Conservation (phyloP, 2,888 invertebrate genomes). For the Philereme transversata region DNA sequence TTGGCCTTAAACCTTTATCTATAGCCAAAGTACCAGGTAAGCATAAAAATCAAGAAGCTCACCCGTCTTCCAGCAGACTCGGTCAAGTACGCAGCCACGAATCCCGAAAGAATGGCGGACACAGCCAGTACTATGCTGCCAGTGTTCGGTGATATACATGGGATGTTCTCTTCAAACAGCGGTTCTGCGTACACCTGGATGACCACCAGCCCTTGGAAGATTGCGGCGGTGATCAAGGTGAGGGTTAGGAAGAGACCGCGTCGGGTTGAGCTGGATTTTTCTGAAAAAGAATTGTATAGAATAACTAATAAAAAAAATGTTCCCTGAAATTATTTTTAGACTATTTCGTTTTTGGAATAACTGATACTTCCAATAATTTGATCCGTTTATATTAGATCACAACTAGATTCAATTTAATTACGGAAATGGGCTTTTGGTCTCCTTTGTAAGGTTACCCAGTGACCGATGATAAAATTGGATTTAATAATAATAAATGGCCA, state of each 20-base stretch:
- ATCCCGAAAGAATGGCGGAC: conserved; percentile 47
- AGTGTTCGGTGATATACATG: conserved; percentile 56
- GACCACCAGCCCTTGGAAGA: conserved; percentile 67
- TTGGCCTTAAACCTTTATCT: too few relatives aligned
- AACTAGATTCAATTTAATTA: too few relatives aligned
- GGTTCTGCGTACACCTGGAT: conserved; percentile 69
- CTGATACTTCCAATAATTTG: too few relatives aligned
- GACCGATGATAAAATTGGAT: too few relatives aligned
- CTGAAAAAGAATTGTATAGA: conserved; percentile 42
- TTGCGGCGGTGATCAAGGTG: conserved; percentile 49
- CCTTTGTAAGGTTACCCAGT: too few relatives aligned
- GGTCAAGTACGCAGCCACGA: conserved; percentile 59
- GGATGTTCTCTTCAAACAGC: conserved; percentile 59
- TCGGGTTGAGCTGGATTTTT: conserved; percentile 58
- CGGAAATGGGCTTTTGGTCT: too few relatives aligned
- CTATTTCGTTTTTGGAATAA: too few relatives aligned
- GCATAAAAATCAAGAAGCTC: conserved; percentile 23
- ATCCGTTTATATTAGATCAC: too few relatives aligned
- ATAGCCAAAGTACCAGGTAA: too few relatives aligned
- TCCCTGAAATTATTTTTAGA: too few relatives aligned
- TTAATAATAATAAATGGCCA: too few relatives aligned
- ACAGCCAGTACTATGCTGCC: conserved; percentile 58
- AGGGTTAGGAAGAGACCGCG: conserved; percentile 51
- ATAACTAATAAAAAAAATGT: too few relatives aligned
- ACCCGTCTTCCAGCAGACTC: conserved; percentile 65